These are phyloP conservation scores for Ethmia dodecea DNA, from an alignment of 2,888 invertebrate species.

Conservation along the genomic window DNA sequence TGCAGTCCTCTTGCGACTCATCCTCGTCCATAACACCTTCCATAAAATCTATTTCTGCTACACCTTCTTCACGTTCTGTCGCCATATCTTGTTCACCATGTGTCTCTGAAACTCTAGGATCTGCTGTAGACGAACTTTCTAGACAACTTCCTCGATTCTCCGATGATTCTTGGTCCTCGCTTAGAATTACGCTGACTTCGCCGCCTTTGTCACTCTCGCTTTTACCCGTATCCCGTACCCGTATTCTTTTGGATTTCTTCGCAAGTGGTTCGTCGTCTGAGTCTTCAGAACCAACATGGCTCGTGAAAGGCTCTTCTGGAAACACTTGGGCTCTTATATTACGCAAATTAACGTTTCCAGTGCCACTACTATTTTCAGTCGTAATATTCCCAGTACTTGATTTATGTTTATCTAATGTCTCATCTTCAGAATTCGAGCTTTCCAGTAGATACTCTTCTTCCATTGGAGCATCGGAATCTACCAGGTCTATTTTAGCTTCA, in stretches of 20 bases:
- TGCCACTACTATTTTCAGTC: neutral
- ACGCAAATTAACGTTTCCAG: neutral
- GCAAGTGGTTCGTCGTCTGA: conserved; percentile 62
- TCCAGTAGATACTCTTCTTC: conserved; percentile 26
- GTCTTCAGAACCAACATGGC: conserved; percentile 24
- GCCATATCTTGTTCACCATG: neutral
- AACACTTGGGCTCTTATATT: too few species aligned
- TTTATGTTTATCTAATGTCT: neutral
- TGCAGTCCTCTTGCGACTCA: conserved; percentile 19
- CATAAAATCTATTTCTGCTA: too few species aligned
- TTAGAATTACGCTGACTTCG: too few species aligned
- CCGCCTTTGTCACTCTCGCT: too few species aligned
- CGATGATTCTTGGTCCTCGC: too few species aligned
- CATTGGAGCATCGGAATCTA: conserved; percentile 32
- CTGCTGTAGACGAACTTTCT: too few species aligned
- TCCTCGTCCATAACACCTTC: too few species aligned
- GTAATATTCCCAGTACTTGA: neutral
- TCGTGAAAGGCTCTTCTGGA: too few species aligned
- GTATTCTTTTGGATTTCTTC: conserved; percentile 37
- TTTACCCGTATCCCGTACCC: conserved; percentile 10
- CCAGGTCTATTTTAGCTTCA: conserved; percentile 26
- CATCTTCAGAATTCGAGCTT: conserved; percentile 15
- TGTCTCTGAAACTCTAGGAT: too few species aligned
- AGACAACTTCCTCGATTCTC: too few species aligned
- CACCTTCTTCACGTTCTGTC: neutral